These are phyloP conservation scores for Samia ricini DNA, from an alignment of 1,140 invertebrate species.

Conservation along the genomic window DNA sequence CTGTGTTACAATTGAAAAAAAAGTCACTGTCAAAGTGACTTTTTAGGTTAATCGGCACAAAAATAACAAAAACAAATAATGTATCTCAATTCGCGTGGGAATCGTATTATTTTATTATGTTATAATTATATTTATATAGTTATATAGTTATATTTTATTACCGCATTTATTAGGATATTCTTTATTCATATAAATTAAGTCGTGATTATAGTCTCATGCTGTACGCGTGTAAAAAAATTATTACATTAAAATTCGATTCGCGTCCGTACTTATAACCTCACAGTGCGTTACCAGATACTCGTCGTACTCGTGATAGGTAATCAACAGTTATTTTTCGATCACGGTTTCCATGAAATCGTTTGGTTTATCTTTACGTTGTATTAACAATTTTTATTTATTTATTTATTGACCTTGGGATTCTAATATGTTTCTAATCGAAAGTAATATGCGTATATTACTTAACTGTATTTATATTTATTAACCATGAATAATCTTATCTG, in stretches of 20 bases:
- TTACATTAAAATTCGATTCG: not conserved
- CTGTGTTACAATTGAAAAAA: too few relatives aligned
- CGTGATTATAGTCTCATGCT: not conserved
- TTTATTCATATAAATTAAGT: not conserved
- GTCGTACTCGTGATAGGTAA: not conserved
- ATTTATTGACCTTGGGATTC: not conserved
- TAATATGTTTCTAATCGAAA: not conserved
- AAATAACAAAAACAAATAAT: not conserved
- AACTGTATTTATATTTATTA: too few relatives aligned
- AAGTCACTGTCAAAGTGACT: too few relatives aligned
- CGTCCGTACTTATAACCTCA: not conserved
- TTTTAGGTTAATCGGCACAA: too few relatives aligned
- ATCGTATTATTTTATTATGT: not conserved
- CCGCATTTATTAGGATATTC: not conserved
- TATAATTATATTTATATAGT: too few relatives aligned
- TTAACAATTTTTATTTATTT: not conserved
- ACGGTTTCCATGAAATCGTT: not conserved
- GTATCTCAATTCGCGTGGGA: not conserved
- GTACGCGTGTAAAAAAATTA: not conserved
- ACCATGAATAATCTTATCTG: too few relatives aligned
- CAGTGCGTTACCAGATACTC: not conserved
- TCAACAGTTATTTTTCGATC: not conserved
- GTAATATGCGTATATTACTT: too few relatives aligned
- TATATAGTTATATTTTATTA: too few relatives aligned
- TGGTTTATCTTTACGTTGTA: not conserved